Percentiles rank a stretch among this genome's conserved stretches.
Conservation (phyloP, 2,113 vertebrate species). For the Poeciliopsis prolifica region DNA sequence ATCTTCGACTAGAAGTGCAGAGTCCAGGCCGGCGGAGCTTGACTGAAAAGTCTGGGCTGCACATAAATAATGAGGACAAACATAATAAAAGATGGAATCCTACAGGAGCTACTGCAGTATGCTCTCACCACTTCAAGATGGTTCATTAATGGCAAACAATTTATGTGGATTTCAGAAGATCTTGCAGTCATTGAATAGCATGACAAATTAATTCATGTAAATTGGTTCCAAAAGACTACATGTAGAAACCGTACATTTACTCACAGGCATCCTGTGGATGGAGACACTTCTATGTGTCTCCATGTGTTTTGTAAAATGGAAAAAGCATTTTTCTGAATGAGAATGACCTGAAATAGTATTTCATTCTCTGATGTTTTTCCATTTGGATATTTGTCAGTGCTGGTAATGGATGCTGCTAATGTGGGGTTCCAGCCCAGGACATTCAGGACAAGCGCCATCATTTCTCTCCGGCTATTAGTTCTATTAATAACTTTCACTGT, state of each 20-base stretch:
- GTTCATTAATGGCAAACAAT: too few species aligned
- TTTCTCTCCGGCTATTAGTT: neutral
- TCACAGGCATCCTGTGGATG: neutral
- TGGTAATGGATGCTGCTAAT: conserved; percentile 14
- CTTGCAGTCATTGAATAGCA: neutral
- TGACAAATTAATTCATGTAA: neutral
- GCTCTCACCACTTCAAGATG: too few species aligned
- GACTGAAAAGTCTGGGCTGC: too few species aligned
- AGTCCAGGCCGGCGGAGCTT: too few species aligned
- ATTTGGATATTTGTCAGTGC: conserved; percentile 22
- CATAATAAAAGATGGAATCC: too few species aligned
- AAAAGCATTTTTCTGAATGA: neutral
- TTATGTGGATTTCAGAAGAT: neutral
- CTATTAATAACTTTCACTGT: neutral
- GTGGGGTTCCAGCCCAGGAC: conserved; percentile 19
- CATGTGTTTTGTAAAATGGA: conserved; percentile 32
- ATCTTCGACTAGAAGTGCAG: too few species aligned
- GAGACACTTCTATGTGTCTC: conserved; percentile 2
- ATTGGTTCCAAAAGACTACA: neutral
- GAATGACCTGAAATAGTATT: conserved; percentile 28
- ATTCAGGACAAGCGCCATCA: conserved; percentile 16
- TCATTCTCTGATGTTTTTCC: conserved; percentile 39
- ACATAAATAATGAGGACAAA: too few species aligned
- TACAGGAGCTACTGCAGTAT: too few species aligned
- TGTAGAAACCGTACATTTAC: neutral